Conservation (phyloP, 2,888 invertebrate species). For the Ormia ochracea region DNA sequence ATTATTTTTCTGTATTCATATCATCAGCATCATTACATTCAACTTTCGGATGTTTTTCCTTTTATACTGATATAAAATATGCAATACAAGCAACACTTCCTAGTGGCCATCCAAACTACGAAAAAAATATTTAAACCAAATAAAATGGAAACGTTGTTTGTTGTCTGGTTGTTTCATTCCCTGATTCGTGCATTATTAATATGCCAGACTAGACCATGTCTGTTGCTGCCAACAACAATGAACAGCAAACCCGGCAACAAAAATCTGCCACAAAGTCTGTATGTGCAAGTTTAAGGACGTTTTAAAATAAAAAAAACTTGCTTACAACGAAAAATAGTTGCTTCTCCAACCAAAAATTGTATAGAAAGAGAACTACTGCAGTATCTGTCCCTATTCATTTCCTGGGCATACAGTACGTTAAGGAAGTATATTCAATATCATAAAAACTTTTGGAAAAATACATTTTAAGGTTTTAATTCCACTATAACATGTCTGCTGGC, state of each 20-base stretch:
- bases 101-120: constrained; percentile 20
- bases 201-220: constrained; percentile 37
- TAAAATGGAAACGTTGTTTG: constrained; percentile 1
- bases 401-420: neutral
- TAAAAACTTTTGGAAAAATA: neutral
- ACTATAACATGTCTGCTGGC: too few species aligned
- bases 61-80: constrained; percentile 3
- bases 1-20: constrained; percentile 32
- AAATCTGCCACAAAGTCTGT: constrained; percentile 49
- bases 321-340: constrained; percentile 8
- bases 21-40: constrained; percentile 35
- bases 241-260: constrained; percentile 12
- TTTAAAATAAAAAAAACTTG: neutral
- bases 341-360: too few species aligned
- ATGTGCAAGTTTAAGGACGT: constrained; percentile 60
- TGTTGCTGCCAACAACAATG: constrained; percentile 32
- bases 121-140: neutral
- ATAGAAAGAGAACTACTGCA: neutral
- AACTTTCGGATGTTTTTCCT: neutral
- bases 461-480: neutral
- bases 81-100: constrained; percentile 37
- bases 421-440: neutral
- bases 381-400: constrained; percentile 27
- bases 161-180: constrained; percentile 13
- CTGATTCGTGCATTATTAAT: constrained; percentile 38